Evolutionary conservation across 2,888 invertebrate genomes (phyloP), one percentile per base, ranked within the genome.

Genomic region (Polia nebulosa): DNA sequence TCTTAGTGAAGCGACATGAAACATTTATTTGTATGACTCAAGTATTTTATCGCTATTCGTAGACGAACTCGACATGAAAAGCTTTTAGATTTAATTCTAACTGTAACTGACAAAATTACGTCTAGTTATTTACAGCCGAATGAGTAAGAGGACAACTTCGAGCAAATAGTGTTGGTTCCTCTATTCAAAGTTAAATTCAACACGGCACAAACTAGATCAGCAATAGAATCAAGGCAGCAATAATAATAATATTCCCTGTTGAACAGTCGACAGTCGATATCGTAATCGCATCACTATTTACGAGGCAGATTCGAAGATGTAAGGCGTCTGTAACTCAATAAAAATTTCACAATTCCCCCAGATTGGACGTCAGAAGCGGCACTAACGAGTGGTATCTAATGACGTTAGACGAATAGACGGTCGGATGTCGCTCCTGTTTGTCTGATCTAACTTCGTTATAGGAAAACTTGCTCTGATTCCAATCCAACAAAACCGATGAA

Each of bases 391-490:
- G 72, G 78, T 77, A 78, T 83, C 80, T 89, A 89, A 91, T 88
- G 85, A 86, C 68, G 87, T 90, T 89, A 90, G 77, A 74, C 82
- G 75, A 81, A 75, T 83, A 85, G 88, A 76, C 84, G 83, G 87
- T 78, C 82, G 78, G 78, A 85, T 84, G 87, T 85, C 86, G 80
- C 82, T 74, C 80, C 84, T 88, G 85, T 89, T 91, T 90, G 90
- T 90, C 87, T 88, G 87, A 81, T 84, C 83, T 87, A 90, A 92
- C 90, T 88, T 88, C 82, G 88, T 91, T 91, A 91, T 85, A 85
- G 84, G 84, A 83, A 83, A 88, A 88, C 87, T 90, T 83, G 82
- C 77, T 81, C 79, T 76, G 74, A 79, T 75, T 79, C 61, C 65
- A 77, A 76, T 81, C 73, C 80, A 75, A 87, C 82, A 77, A 71